Percentiles rank a stretch among this genome's conserved stretches.
phyloP scores from a whole-genome alignment of 2,888 invertebrate genomes.

The Hoplodrina blanda region DNA sequence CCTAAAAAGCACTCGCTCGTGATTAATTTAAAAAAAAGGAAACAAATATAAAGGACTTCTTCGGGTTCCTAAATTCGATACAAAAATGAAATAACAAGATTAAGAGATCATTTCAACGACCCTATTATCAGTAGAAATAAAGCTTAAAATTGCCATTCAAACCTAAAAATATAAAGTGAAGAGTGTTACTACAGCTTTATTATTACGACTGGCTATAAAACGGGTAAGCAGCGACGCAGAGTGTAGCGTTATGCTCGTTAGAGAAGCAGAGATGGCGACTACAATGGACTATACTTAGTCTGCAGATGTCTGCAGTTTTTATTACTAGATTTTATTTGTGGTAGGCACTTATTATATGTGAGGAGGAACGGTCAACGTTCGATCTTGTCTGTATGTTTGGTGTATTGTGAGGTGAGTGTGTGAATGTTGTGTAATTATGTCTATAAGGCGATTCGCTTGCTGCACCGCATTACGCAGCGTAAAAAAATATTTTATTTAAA shows the following conservation, averaged over 20 bases:
- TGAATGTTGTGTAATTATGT: no score
- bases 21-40: background rate
- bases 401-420: no score
- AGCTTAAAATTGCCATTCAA: slow-evolving; percentile 31
- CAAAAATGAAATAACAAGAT: slow-evolving; percentile 15
- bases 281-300: slow-evolving; percentile 24
- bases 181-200: slow-evolving; percentile 40
- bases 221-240: slow-evolving; percentile 32
- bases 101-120: slow-evolving; percentile 21
- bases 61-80: background rate
- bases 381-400: no score
- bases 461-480: no score
- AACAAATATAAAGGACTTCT: background rate
- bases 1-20: background rate
- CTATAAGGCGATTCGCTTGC: no score
- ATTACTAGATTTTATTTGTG: slow-evolving; percentile 49
- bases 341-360: background rate
- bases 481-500: no score
- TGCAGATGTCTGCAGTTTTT: slow-evolving; percentile 60
- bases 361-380: background rate
- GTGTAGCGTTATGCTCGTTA: slow-evolving; percentile 48
- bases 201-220: slow-evolving; percentile 56
- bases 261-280: slow-evolving; percentile 50
- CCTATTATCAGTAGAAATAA: slow-evolving; percentile 23
- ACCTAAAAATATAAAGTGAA: slow-evolving; percentile 44